These are phyloP conservation scores for Monopis laevigella DNA, from an alignment of 2,888 invertebrate species.

Conservation along the genomic window DNA sequence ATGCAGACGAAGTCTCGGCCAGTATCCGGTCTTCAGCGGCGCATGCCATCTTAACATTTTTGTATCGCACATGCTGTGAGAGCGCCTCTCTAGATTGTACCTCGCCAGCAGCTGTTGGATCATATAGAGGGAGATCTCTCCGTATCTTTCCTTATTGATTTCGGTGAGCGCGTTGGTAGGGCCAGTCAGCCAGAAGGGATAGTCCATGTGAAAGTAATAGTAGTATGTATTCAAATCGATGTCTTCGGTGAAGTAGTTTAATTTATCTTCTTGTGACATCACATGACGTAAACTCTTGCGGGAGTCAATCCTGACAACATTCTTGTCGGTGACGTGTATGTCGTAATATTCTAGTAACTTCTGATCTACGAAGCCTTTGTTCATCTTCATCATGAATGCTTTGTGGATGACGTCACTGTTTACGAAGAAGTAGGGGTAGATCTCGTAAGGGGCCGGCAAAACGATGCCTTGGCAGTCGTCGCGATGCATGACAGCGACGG, in stretches of 20 bases:
- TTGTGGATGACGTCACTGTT: constrained; percentile 75
- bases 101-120: constrained; percentile 73
- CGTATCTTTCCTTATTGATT: constrained; percentile 49
- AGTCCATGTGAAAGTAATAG: constrained; percentile 73
- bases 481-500: constrained; percentile 74
- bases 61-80: constrained; percentile 56
- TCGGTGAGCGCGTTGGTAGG: constrained; percentile 44
- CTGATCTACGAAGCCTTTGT: constrained; percentile 65
- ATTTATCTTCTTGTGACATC: constrained; percentile 66
- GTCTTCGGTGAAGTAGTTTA: constrained; percentile 81
- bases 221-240: constrained; percentile 78
- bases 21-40: constrained; percentile 58
- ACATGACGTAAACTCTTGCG: constrained; percentile 70
- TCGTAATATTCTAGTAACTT: constrained; percentile 60
- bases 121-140: constrained; percentile 68
- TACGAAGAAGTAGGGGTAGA: constrained; percentile 80
- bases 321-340: constrained; percentile 59
- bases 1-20: constrained; percentile 65
- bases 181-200: constrained; percentile 75
- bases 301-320: constrained; percentile 72
- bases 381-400: constrained; percentile 71
- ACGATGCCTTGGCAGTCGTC: constrained; percentile 72
- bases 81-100: constrained; percentile 54
- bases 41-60: constrained; percentile 53
- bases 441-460: constrained; percentile 79